Conservation (phyloP, 2,888 invertebrate genomes). For the Pheosia tremula region DNA sequence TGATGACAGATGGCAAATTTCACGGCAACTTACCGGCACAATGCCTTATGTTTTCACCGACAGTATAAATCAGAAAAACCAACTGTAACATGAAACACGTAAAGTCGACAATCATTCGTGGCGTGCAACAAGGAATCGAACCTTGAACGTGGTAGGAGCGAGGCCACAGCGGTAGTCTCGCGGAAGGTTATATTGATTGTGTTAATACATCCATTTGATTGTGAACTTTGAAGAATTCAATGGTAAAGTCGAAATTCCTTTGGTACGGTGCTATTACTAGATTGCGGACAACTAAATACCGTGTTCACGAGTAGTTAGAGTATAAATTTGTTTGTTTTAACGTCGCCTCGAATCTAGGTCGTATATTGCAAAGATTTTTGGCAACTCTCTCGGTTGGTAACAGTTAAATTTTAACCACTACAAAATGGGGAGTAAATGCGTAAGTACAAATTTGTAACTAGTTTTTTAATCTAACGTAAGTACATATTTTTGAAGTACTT, state of each 20-base stretch:
- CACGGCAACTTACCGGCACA: slow-evolving; percentile 25
- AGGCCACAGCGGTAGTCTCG: slow-evolving; percentile 56
- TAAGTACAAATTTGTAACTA: slow-evolving; percentile 11
- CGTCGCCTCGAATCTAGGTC: slow-evolving; percentile 37
- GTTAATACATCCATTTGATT: slow-evolving; percentile 23
- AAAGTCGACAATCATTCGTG: slow-evolving; percentile 30
- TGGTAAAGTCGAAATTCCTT: slow-evolving; percentile 33
- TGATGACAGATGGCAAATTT: slow-evolving; percentile 27
- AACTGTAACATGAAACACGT: slow-evolving; percentile 15
- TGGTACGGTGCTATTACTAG: slow-evolving; percentile 4
- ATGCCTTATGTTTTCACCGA: slow-evolving; percentile 28
- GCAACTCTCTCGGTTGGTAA: slow-evolving; percentile 44
- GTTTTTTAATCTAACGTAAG: slow-evolving; percentile 7
- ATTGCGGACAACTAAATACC: slow-evolving; percentile 14
- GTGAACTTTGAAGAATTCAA: slow-evolving; percentile 20
- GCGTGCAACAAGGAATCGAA: slow-evolving; percentile 47
- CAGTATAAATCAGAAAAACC: slow-evolving; percentile 1
- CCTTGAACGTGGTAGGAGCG: slow-evolving; percentile 77
- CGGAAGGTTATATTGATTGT: slow-evolving; percentile 60
- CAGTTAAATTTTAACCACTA: slow-evolving; percentile 30
- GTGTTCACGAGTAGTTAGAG: slow-evolving; percentile 16
- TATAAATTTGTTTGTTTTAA: slow-evolving; percentile 14
- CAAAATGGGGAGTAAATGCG: slow-evolving; percentile 23
- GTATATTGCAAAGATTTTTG: slow-evolving; percentile 36
- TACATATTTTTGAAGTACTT: too few species aligned